These are phyloP conservation scores for Coilia nasus DNA, from an alignment of 2,797 vertebrate species.

Conservation along the genomic window DNA sequence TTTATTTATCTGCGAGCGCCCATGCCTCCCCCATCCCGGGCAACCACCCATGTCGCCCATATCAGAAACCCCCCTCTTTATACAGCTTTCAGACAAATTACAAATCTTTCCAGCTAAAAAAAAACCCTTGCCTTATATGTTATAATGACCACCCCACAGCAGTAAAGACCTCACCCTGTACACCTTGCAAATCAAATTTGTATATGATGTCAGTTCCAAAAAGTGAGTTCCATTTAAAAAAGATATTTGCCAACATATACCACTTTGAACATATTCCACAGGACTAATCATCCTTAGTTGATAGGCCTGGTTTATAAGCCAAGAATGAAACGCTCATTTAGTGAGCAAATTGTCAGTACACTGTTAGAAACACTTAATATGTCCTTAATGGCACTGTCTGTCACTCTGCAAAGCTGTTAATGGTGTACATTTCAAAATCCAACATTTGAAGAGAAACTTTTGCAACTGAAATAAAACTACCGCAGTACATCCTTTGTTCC, in stretches of 20 bases:
- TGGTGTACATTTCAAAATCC: not conserved
- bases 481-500: not conserved
- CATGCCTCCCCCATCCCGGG: no score
- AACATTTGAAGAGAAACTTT: not conserved
- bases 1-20: no score
- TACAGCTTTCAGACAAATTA: not conserved
- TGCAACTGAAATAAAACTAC: not conserved
- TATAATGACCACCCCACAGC: slow-evolving; percentile 30
- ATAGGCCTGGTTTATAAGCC: not conserved
- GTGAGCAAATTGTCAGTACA: not conserved
- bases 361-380: not conserved
- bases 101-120: not conserved
- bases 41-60: no score
- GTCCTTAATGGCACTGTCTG: not conserved
- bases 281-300: slow-evolving; percentile 30
- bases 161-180: slow-evolving; percentile 30
- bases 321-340: not conserved
- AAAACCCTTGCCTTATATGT: slow-evolving; percentile 15
- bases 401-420: not conserved
- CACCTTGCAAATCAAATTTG: not conserved
- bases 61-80: no score
- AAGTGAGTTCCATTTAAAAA: not conserved
- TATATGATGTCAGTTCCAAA: not conserved
- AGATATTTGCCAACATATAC: not conserved
- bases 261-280: slow-evolving; percentile 30